Base-by-base conservation (phyloP, 2,113 vertebrate genomes). In the Leptobrachium ailaonicum region DNA sequence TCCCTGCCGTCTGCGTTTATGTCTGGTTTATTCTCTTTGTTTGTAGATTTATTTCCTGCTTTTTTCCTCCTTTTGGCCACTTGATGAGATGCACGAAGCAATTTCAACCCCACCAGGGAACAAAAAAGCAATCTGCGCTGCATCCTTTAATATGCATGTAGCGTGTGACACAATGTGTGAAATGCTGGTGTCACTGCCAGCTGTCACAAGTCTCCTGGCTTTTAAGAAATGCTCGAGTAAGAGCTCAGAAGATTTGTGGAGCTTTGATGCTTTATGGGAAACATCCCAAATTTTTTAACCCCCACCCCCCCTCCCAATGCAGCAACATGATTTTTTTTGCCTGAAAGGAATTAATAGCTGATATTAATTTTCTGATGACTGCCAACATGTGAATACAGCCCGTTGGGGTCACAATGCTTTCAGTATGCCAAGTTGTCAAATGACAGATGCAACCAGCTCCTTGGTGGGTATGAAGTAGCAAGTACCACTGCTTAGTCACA, bases 111-210 rank as follows among this genome's bases (percentile, higher is more conserved):
- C 72, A 75, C 72, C 79, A 69, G 79, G 71, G 79, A 80, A 44
- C 72, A 64, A 75, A 77, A 50, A 80, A 62, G 64, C 79, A 80
- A 80, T 80, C 78, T 80, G 78, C 53, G 41, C 67, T 13, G 62
- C 41, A 75, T 80, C 71, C 64, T 75, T 80, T 80, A 74, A 75
- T 69, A 80, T 80, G 71, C 79, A 69, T 69, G 79, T 60, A 64
- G 79, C 63, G 66, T 80, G 79, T 80, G 79, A 75, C 79, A 80
- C 66, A 80, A 80, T 80, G 79, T 80, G 79, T 69, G 71, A 80
- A 69, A 74, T 80, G 63, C 71, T 43, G 47, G 72, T 68, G 71
- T 75, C 71, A 80, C 53, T 75, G 72, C 71, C 79, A 80, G 79
- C 79, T 80, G 79, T 80, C 79, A 80, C 72, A 47, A 41, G 42